A percentile compares a stretch with the other conserved stretches of the same genome.
These are phyloP conservation scores for Coilia nasus DNA, from an alignment of 2,797 vertebrate genomes.

Conservation along the genomic window DNA sequence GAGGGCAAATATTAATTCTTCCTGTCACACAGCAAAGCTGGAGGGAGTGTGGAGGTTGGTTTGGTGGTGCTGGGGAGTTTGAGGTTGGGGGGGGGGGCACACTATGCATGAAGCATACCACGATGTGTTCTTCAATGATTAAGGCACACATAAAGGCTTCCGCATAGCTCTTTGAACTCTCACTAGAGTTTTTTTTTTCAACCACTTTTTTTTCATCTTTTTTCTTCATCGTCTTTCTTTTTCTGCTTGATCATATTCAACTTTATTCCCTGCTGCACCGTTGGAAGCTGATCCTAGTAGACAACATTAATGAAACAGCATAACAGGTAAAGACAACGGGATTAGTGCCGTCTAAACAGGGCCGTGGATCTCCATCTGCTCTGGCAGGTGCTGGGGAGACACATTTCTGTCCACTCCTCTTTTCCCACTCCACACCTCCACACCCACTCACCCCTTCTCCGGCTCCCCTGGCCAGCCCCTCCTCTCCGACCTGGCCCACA, in stretches of 20 bases:
- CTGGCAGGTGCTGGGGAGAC: constrained; percentile 60
- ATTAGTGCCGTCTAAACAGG: constrained; percentile 76
- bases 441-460: constrained; percentile 38
- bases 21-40: constrained; percentile 66
- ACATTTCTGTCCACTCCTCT: constrained; percentile 74
- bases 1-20: constrained; percentile 84
- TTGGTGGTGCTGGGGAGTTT: neutral
- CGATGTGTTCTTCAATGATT: constrained; percentile 81
- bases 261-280: constrained; percentile 75
- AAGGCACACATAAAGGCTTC: constrained; percentile 81
- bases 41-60: constrained; percentile 40
- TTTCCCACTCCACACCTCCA: constrained; percentile 77
- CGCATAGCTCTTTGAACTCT: constrained; percentile 77
- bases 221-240: constrained; percentile 31
- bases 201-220: neutral
- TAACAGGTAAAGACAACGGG: constrained; percentile 80
- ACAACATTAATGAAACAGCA: constrained; percentile 77
- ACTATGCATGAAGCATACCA: constrained; percentile 77
- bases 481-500: constrained; percentile 74
- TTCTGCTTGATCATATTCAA: constrained; percentile 64
- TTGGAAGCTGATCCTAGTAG: constrained; percentile 79
- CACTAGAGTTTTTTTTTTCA: constrained; percentile 58
- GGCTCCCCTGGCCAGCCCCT: constrained; percentile 40
- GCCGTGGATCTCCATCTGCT: constrained; percentile 62
- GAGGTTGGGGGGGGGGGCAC: constrained; percentile 45